Evolutionary conservation across 92 coral and sea anemone species (phyloP).

Genomic region (Paragorgia papillata): DNA sequence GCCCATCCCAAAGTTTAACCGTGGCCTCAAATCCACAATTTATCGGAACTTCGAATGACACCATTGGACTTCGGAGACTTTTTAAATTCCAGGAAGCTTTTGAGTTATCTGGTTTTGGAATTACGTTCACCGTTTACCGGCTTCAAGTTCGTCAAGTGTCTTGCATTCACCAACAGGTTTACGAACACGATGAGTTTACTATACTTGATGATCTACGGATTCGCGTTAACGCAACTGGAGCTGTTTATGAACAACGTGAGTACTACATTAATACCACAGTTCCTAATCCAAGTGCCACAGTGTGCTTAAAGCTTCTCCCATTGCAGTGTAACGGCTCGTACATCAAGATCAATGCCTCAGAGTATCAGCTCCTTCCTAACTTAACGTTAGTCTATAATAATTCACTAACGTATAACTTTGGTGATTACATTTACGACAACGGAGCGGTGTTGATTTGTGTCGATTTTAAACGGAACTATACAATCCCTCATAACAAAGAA

Average conservation of each 20-base stretch:
- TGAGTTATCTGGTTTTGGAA: not conserved
- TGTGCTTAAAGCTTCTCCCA: not conserved
- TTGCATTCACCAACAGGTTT: not conserved
- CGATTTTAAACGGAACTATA: not conserved
- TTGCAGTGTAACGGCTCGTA: not conserved
- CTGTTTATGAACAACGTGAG: constrained; percentile 1
- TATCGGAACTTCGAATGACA: not conserved
- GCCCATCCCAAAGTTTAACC: not conserved
- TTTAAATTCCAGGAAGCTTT: constrained; percentile 3
- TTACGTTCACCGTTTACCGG: not conserved
- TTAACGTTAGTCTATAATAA: not conserved
- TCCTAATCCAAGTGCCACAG: not conserved
- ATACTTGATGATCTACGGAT: constrained; percentile 3
- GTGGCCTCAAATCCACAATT: constrained; percentile 2
- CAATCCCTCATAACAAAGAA: not conserved
- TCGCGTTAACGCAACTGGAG: not conserved
- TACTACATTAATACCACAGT: not conserved
- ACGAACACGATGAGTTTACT: not conserved
- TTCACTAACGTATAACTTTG: not conserved
- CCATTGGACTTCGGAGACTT: constrained; percentile 13
- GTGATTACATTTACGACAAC: not conserved
- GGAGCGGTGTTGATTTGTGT: not conserved
- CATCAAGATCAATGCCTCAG: not conserved
- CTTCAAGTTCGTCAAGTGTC: not conserved
- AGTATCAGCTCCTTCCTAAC: not conserved